Conservation (phyloP, 2,797 vertebrate species). For the Mastacembelus armatus region DNA sequence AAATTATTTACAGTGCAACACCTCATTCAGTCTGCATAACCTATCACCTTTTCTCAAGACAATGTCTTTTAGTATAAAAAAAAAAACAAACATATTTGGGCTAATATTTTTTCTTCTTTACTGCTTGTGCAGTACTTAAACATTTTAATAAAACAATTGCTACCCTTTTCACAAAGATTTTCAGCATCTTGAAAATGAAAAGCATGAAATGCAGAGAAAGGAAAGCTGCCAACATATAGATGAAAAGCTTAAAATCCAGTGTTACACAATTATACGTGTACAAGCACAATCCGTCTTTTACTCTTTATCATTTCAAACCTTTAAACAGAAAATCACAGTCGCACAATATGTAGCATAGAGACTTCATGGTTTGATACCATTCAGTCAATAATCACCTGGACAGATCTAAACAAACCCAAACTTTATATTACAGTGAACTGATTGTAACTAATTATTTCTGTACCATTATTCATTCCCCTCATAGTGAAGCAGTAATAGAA, state of each 20-base stretch:
- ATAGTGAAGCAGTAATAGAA: not conserved
- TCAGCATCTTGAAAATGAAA: slow-evolving; percentile 19
- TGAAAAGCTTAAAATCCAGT: slow-evolving; percentile 33
- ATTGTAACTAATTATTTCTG: slow-evolving; percentile 7
- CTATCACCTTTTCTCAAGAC: not conserved
- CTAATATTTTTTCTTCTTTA: not conserved
- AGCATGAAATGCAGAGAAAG: slow-evolving; percentile 24
- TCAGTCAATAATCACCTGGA: slow-evolving; percentile 3
- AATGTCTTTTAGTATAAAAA: not conserved
- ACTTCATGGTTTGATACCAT: not conserved
- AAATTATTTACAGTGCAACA: slow-evolving; percentile 6
- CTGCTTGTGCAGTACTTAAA: slow-evolving; percentile 27
- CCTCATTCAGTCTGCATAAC: slow-evolving; percentile 22
- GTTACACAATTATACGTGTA: slow-evolving; percentile 9
- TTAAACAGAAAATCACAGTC: not conserved
- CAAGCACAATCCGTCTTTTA: not conserved
- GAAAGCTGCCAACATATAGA: slow-evolving; percentile 44
- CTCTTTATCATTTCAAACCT: not conserved
- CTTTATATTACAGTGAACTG: slow-evolving; percentile 4
- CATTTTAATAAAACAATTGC: slow-evolving; percentile 13
- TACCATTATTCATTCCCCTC: slow-evolving; percentile 9
- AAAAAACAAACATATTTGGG: slow-evolving; percentile 1
- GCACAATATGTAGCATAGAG: not conserved
- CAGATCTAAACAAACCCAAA: slow-evolving; percentile 21
- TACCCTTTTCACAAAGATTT: slow-evolving; percentile 3